Evolutionary conservation across 2,797 vertebrate genomes (phyloP), one percentile per base, ranked within the genome.

Genomic region (Glossophaga mutica): DNA sequence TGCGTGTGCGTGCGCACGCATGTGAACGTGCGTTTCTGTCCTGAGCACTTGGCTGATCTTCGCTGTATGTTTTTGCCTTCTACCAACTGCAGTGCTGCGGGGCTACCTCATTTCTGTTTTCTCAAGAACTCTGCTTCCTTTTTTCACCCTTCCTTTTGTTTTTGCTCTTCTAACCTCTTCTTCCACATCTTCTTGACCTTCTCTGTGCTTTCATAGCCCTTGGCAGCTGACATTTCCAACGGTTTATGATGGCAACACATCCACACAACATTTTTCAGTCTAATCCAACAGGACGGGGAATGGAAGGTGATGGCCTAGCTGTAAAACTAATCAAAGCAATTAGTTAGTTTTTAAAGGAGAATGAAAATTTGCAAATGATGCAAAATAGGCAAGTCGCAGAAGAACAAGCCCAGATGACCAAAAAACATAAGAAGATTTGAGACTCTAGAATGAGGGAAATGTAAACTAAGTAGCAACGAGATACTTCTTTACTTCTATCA

Each of bases 81-180:
- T 7, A 21, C 15, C 32, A 46, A 6, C 4, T 14, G 18, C 8
- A 79, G 11, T 32, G 55, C 34, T 82, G 15, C 6, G 4, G 0
- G 19, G n/a, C 52, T 82, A 48, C 42, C 4, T 44, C 57, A 62
- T 87, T 42, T 90, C 76, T 82, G 9, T 48, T 26, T 59, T 70
- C 9, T 42, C 68, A 29, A 90, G 62, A 44, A 21, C 9, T 24
- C n/a, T 39, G 32, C 21, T 39, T 74, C 32, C 46, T 34, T 34
- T 19, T 44, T 92, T 74, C 42, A 55, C 26, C 52, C 37, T 55
- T 77, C 68, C 82, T 67, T 74, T 29, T 34, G 8, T 12, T 46
- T 87, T 90, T 22, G 24, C 16, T 34, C 55, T 94, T 76, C 73
- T 52, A 39, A 50, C 10, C 19, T 87, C 82, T 91, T 78, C 57